Evolutionary conservation across 2,113 vertebrate species (phyloP), one percentile per base, ranked within the genome.

Genomic region (Pandion haliaetus): DNA sequence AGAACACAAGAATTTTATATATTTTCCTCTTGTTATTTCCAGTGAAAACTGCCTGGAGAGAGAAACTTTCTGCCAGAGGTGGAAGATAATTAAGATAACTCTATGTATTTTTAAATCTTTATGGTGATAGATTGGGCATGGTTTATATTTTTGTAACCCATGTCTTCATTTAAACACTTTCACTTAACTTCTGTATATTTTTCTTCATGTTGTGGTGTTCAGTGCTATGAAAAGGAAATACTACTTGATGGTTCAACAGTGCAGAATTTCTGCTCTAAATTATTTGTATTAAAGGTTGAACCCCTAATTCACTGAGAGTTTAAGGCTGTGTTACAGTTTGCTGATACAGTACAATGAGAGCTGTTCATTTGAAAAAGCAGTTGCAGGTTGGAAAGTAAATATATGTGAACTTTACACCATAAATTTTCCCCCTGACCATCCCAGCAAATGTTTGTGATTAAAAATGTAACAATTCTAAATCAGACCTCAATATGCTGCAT

Each of bases 281-380:
- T 90, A 71, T 24, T 95, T 12, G 3, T 42, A n/a, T 24, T 86
- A 40, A 49, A 86, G 34, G 14, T 42, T 91, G 69, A 89, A 86
- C 29, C 18, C 3, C 21, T 62, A 81, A 81, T 72, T 91, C 69
- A 63, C 29, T 59, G 50, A 77, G 24, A 62, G 10, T 88, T 88
- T 72, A 74, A 91, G n/a, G n/a, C 36, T 66, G 11, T 90, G 45
- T 93, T 94, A 62, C 42, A 80, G 42, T 92, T 94, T 91, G 14
- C 45, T 83, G 62, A 31, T 82, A 31, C 2, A 85, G 25, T 49
- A 38, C 57, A 55, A 38, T 36, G 73, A 94, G 79, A 96, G 97
- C 98, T 98, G 96, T 98, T 98, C 98, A 98, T 98, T 97, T 95
- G 82, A 95, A 97, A 98, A 95, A 98, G 90, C 79, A 94, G 29